These are phyloP conservation scores for Mechanitis messenoides DNA, from an alignment of 2,888 invertebrate species.

Conservation along the genomic window DNA sequence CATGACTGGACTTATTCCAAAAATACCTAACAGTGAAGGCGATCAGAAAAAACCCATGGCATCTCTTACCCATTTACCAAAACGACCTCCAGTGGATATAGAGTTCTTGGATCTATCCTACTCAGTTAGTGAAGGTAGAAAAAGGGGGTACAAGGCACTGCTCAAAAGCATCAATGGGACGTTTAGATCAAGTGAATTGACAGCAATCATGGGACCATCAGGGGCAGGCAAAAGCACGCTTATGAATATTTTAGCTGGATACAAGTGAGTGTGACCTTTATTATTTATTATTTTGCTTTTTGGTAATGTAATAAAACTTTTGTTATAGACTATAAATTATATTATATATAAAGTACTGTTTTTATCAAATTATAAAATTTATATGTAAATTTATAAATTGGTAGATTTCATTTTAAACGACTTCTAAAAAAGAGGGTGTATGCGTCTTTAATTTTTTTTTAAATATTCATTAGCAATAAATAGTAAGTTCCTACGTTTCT, in stretches of 20 bases:
- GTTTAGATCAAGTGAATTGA: slow-evolving; percentile 92
- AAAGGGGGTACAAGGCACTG: slow-evolving; percentile 89
- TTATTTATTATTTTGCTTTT: neutral
- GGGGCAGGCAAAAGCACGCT: slow-evolving; percentile 86
- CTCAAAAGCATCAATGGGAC: slow-evolving; percentile 92
- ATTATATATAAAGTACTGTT: too few relatives aligned
- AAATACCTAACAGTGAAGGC: slow-evolving; percentile 83
- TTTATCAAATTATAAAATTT: too few relatives aligned
- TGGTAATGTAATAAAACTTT: too few relatives aligned
- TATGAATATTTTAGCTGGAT: slow-evolving; percentile 92
- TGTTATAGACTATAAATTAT: too few relatives aligned
- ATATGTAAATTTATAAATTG: too few relatives aligned
- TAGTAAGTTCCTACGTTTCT: neutral
- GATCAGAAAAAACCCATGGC: slow-evolving; percentile 85
- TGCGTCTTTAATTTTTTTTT: neutral
- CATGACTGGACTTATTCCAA: slow-evolving; percentile 77
- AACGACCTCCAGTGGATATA: slow-evolving; percentile 92
- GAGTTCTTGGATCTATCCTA: slow-evolving; percentile 92
- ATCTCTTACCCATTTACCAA: slow-evolving; percentile 87
- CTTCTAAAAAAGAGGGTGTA: too few relatives aligned
- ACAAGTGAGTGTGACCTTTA: slow-evolving; percentile 80
- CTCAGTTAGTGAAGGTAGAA: slow-evolving; percentile 89
- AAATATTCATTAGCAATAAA: neutral
- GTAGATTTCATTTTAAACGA: too few relatives aligned
- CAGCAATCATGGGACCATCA: slow-evolving; percentile 97